Evolutionary conservation across 2,113 vertebrate genomes (phyloP).

Genomic region (Aegotheles bennettii): DNA sequence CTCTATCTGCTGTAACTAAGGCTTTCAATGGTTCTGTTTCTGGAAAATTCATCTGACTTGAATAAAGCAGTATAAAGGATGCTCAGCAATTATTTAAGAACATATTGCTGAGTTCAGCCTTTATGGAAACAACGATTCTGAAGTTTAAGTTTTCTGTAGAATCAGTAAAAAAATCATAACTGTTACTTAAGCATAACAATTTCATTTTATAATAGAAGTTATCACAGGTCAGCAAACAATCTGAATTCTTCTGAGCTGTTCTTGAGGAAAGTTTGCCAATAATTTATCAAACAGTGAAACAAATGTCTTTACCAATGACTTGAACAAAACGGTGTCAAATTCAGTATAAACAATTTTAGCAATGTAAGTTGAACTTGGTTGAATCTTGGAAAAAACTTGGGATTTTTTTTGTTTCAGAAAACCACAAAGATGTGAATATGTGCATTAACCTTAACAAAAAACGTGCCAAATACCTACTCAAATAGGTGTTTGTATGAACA

Average conservation of each 20-base stretch:
- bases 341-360: not conserved
- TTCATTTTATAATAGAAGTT: not conserved
- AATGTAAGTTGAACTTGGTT: not conserved
- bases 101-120: slow-evolving; percentile 22
- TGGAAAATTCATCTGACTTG: slow-evolving; percentile 40
- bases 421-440: not conserved
- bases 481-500: not conserved
- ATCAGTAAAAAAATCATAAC: slow-evolving; percentile 21
- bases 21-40: slow-evolving; percentile 9
- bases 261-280: not conserved
- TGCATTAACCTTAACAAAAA: not conserved
- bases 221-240: not conserved
- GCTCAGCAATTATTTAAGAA: slow-evolving; percentile 42
- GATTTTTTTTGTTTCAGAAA: not conserved
- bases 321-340: not conserved
- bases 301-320: not conserved
- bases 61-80: not conserved
- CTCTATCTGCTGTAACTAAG: slow-evolving; percentile 2
- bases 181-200: not conserved
- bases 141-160: slow-evolving; percentile 12
- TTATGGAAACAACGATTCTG: slow-evolving; percentile 7
- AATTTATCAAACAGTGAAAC: not conserved
- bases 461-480: not conserved
- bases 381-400: not conserved
- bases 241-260: not conserved